Evolutionary conservation across 2,888 invertebrate species (phyloP).

Genomic region (Orthosia cruda): DNA sequence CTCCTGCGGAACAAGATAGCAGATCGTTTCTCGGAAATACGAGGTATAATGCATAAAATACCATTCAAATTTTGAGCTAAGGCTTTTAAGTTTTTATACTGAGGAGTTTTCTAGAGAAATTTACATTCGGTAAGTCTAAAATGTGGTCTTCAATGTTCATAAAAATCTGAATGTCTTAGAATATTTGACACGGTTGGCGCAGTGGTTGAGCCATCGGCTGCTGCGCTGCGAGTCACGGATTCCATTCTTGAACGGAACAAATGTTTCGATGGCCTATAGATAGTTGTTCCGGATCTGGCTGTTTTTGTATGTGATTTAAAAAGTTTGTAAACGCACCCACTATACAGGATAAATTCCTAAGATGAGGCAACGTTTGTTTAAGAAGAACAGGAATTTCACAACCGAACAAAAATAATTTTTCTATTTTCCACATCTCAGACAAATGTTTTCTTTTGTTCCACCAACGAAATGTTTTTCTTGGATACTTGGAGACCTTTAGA

Average conservation of each 20-base stretch:
- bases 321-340: too few species aligned
- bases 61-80: neutral
- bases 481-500: conserved; percentile 36
- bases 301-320: too few species aligned
- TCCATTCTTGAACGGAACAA: too few species aligned
- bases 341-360: too few species aligned
- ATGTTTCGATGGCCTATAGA: too few species aligned
- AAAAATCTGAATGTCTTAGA: too few species aligned
- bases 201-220: too few species aligned
- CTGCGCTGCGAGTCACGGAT: too few species aligned
- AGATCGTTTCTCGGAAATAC: neutral
- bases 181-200: too few species aligned
- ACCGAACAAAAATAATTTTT: neutral
- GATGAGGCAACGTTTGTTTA: too few species aligned
- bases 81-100: neutral
- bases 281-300: too few species aligned
- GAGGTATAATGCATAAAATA: neutral
- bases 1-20: neutral
- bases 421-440: neutral
- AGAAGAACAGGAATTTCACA: neutral
- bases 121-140: neutral
- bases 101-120: neutral
- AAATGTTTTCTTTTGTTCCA: conserved; percentile 21
- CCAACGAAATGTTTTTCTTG: conserved; percentile 35
- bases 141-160: too few species aligned